Percentiles rank a stretch among this genome's conserved stretches.
phyloP scores from a whole-genome alignment of 2,113 vertebrate genomes.

The Aramus guarauna region DNA sequence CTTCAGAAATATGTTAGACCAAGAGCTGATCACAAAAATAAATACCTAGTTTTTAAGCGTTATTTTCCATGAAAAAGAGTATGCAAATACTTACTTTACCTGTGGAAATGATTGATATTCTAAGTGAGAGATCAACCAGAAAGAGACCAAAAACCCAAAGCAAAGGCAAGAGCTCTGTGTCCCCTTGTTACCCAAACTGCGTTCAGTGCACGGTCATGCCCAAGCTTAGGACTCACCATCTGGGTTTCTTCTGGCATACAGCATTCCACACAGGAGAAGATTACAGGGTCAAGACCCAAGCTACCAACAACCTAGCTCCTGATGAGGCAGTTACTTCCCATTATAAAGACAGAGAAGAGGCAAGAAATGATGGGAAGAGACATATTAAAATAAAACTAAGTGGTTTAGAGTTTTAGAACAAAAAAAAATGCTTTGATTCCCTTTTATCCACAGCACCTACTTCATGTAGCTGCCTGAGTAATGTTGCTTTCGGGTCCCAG shows the following conservation, averaged over 20 bases:
- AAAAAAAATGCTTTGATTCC: neutral
- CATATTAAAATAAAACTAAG: neutral
- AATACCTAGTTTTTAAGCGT: neutral
- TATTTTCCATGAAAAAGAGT: neutral
- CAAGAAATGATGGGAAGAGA: neutral
- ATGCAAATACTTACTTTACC: neutral
- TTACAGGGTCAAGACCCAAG: neutral
- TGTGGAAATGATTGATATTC: neutral
- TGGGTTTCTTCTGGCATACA: neutral
- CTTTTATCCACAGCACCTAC: neutral
- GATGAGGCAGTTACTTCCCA: neutral
- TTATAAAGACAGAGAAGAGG: neutral
- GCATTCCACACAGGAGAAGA: neutral
- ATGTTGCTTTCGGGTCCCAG: neutral
- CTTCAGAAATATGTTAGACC: slow-evolving; percentile 21
- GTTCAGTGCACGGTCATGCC: neutral
- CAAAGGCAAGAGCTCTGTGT: accelerated
- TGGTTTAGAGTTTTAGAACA: neutral
- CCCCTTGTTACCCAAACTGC: neutral
- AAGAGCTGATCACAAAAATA: slow-evolving; percentile 10
- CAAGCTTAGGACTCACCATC: neutral
- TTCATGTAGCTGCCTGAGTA: neutral
- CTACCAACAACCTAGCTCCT: neutral
- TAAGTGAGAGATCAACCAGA: neutral
- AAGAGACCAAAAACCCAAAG: neutral